Evolutionary conservation across 2,888 invertebrate genomes (phyloP).

Genomic region (Eugnorisma glareosa): DNA sequence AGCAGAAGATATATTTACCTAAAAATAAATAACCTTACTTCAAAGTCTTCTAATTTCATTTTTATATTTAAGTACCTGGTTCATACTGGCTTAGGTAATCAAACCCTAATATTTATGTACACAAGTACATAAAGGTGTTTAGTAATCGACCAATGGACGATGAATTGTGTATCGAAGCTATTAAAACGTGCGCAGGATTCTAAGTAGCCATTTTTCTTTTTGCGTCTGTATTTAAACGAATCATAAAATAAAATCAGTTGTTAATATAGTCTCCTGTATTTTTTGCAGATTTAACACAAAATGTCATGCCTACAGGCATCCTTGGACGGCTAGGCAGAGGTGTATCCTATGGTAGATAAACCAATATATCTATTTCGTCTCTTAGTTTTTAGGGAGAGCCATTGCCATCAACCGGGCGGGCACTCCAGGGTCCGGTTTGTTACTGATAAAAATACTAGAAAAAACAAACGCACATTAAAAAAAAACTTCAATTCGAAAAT

Average conservation of each 20-base stretch:
- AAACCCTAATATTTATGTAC: neutral
- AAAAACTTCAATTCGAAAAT: conserved; percentile 51
- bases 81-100: neutral
- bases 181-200: conserved; percentile 54
- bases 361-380: neutral
- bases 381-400: neutral
- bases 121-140: conserved; percentile 35
- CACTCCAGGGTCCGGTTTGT: neutral
- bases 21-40: neutral
- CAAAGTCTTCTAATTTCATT: neutral
- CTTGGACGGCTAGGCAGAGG: neutral
- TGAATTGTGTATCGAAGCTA: conserved; percentile 47
- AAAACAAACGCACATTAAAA: conserved; percentile 18
- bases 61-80: neutral
- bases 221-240: conserved; percentile 1
- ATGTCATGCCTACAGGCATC: neutral
- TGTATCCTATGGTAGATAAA: neutral
- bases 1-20: neutral
- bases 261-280: neutral
- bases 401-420: neutral
- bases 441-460: neutral
- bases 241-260: conserved; percentile 12
- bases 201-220: conserved; percentile 30
- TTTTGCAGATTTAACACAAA: neutral
- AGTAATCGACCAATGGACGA: conserved; percentile 58